Base-by-base conservation (phyloP, 2,888 invertebrate species). In the Dryocosmus kuriphilus region DNA sequence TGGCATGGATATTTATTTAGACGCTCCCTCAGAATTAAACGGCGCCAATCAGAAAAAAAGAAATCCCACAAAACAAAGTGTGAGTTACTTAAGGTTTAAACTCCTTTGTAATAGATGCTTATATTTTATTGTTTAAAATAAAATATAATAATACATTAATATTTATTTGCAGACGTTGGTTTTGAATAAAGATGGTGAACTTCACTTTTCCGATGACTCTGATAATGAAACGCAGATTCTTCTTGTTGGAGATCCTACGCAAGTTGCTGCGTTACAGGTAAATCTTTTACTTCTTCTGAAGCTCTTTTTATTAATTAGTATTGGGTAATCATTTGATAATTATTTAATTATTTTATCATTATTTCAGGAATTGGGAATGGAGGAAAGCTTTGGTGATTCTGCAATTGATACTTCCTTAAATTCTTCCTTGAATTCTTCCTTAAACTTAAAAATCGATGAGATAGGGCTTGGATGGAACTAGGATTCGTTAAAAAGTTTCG, bases 381-480 rank as follows among this genome's bases (percentile, higher is more conserved):
- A 88, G n/a, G 87, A 88, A 63, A 86, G 79, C 79, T 88, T 89
- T 63, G 88, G 89, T 55, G 86, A 89, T 65, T 84, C 86, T 74
- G 81, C 80, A 30, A 89, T 90, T 30, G 90, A 90, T 77, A 86
- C 88, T 11, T 85, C 89, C 4, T 86, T 90, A 75, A 90, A 89
- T 82, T 89, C 86, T 77, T 51, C 71, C n/a, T 81, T 90, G 74
- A 90, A 89, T 82, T 89, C 86, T 77, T 71, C 71, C 30, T 81
- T 90, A 74, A 90, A 90, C 71, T 88, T 89, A 51, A 90, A 89
- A 81, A 89, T 89, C 74, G 90, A 88, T 73, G 90, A 89, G 65
- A 89, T 90, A 83, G 90, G 87, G 81, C 87, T 90, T 77, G 88
- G 87, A 73, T 90, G 90, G 90, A 86, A 87, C 78, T 86, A 77